Base-by-base conservation (phyloP, 2,888 invertebrate genomes). In the Syrphus vitripennis region DNA sequence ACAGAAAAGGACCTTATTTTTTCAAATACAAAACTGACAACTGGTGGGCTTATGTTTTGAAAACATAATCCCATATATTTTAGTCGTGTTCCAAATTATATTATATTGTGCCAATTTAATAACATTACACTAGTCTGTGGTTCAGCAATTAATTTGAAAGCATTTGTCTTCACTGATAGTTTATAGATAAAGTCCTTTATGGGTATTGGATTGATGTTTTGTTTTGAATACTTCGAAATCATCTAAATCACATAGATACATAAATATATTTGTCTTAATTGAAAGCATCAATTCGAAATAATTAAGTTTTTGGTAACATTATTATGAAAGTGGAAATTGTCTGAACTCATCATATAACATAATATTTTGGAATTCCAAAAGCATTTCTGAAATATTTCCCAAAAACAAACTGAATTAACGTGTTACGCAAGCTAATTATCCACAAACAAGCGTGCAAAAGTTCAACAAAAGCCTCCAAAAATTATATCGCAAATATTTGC, bases 401-500 rank as follows among this genome's bases (percentile, higher is more conserved):
- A 9, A 34, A 24, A 37, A 34, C 19, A 45, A 50, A 48, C 19
- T 21, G 21, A 67, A 67, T 67, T 34, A 72, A 78, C 63, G 42
- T 75, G 63, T 65, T 53, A 57, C 31, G 31, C 63, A 72, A 69
- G 67, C 81, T 84, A 84, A 84, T 84, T 81, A 81, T 69, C 65
- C 72, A 48, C 75, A 80, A 83, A 83, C 71, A 80, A 80, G 53
- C 34, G 24, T 40, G 26, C 53, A 69, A 84, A 81, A 84, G 61
- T 84, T 81, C 59, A 84, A 77, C 76, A 72, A 69, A 84, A 81
- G 75, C 71, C 29, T 53, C 50, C 81, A 71, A 77, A 86, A 77
- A 86, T 82, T 72, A 77, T 72, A 45, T 26, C 31, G 71, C 72
- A 84, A 84, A 84, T 72, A 72, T 76, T 81, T 84, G 37, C 71